Evolutionary conservation across 2,113 vertebrate species (phyloP), one percentile per base, ranked within the genome.

Genomic region (Onychostoma macrolepis): DNA sequence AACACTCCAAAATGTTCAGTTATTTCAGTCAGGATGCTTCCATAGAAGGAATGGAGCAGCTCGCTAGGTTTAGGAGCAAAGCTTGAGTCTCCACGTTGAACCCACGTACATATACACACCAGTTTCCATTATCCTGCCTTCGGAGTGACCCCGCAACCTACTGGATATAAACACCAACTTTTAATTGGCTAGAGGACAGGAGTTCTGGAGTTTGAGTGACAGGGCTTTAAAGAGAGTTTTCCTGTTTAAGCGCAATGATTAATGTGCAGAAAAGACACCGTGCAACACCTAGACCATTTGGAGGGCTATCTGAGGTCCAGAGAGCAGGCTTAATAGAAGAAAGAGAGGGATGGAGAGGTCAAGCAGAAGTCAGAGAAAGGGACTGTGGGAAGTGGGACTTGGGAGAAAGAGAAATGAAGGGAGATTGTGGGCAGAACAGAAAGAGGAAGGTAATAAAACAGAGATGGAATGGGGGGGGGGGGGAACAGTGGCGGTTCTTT

Each of bases 181-280:
- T 79, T 87, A 87, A 87, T 87, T 82, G 53, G 53, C 38, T 45
- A 33, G 63, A 80, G 24, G 15, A 15, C 50, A 71, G 8, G 30
- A 15, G 63, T 69, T 9, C 11, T 71, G 9, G 15, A 56, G 38
- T 82, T 75, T 82, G 85, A 87, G 17, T 63, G 69, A 65, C 38
- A 15, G 50, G 33, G 21, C 58, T 80, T 87, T 85, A 56, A 76
- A 80, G 69, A 53, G 56, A 15, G 26, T 41, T 69, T 67, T 69
- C 19, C 17, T 33, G 38, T 50, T 33, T 45, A 69, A 83, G 28
- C n/a, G 1, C 56, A 43, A 11, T 43, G 43, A 2, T 36, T 71
- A 36, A 71, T 83, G 48, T 11, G 11, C 43, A 33, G 26, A 19
- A 48, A 21, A 30, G 43, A 30, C 10, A 11, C 78, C 1, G 1